Base-by-base conservation (phyloP, 2,888 invertebrate species). In the Trichopria drosophilae region DNA sequence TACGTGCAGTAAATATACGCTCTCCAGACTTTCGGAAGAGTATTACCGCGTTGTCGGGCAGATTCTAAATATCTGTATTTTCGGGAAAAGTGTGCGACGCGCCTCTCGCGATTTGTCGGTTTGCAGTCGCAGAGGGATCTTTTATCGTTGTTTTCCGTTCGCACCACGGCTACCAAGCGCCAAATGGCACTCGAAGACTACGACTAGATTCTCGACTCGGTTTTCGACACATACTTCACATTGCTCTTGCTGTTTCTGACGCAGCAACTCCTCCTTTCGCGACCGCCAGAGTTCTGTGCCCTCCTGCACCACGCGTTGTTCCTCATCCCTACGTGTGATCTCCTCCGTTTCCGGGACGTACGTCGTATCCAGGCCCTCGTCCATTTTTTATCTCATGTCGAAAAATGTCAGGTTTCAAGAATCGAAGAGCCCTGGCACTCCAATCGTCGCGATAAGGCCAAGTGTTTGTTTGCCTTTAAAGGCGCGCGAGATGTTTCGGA, bases 221-320 rank as follows among this genome's bases (percentile, higher is more conserved):
- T 61, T 62, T 56, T 49, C 57, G 54, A 53, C 57, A 63, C 68
- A 62, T 69, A 76, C 75, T 68, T 76, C 71, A 52, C 63, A 63
- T 51, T 75, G 73, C 50, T 75, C 73, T n/a, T 65, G 67, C 53
- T 68, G 67, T 58, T 71, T 73, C 53, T 75, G 68, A 60, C 68
- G 66, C 62, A 61, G 65, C 42, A 68, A 58, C 64, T 74, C 71
- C 63, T 72, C 71, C 64, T 71, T 71, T 55, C 67, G 68, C 28
- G 60, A 67, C 50, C 62, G 65, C 74, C 75, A 72, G 50, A 73
- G 52, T 40, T 63, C 65, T 10, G 65, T 62, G 19, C 72, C 72
- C 54, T 74, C 75, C 58, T 68, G 67, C 58, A 69, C 71, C 51
- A 69, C 59, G n/a, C 67, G 64, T 1, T 66, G 64, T 53, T 73